phyloP scores from a whole-genome alignment of 1,140 invertebrate genomes.

The Temnothorax longispinosus region DNA sequence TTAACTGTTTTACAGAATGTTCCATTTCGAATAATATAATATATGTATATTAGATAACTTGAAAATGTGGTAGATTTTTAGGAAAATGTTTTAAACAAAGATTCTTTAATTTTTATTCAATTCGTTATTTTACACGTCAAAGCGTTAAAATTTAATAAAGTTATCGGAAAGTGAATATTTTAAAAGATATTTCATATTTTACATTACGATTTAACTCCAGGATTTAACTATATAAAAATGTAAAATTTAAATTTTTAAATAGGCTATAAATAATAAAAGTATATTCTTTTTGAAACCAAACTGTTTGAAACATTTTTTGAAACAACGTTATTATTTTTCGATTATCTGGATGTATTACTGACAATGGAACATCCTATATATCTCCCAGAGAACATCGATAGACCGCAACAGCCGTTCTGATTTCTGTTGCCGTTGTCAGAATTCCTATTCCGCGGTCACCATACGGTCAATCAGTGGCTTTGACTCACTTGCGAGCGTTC shows the following conservation, averaged over 20 bases:
- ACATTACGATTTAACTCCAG: background rate
- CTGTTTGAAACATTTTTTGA: background rate
- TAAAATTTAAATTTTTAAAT: background rate
- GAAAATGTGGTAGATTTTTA: background rate
- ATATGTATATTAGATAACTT: background rate
- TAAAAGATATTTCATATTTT: background rate
- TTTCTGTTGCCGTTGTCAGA: conserved; percentile 72
- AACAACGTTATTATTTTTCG: background rate
- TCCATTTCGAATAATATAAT: background rate
- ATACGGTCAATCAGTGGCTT: conserved; percentile 66
- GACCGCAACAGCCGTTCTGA: conserved; percentile 70
- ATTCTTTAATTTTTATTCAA: background rate
- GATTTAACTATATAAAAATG: background rate
- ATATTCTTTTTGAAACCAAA: background rate
- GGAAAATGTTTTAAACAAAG: background rate
- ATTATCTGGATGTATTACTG: background rate
- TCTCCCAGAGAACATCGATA: conserved; percentile 44
- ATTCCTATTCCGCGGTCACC: conserved; percentile 72
- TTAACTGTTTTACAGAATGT: background rate
- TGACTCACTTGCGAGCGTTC: conserved; percentile 41
- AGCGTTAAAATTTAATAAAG: background rate
- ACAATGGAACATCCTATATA: background rate
- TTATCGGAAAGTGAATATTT: background rate
- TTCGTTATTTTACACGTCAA: background rate
- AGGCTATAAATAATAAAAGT: background rate